Percentiles rank a stretch among this genome's conserved stretches.
These are phyloP conservation scores for Dolichopus griseipennis DNA, from an alignment of 2,888 invertebrate genomes.

Conservation along the genomic window DNA sequence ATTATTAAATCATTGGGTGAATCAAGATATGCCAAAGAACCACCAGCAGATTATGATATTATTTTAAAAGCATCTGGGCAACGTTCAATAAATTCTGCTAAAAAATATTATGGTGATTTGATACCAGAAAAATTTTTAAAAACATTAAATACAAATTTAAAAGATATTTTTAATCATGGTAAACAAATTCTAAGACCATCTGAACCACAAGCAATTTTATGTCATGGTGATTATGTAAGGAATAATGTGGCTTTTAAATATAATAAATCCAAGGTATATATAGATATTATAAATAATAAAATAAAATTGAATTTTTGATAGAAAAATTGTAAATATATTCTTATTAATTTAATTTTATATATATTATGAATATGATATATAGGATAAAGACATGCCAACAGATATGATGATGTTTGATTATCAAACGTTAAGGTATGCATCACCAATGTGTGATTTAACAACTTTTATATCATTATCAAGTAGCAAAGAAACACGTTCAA, in stretches of 20 bases:
- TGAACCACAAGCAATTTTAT: conserved; percentile 36
- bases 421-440: conserved; percentile 37
- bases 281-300: no score
- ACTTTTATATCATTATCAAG: conserved; percentile 33
- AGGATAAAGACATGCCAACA: conserved; percentile 25
- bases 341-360: no score
- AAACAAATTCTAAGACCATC: conserved; percentile 31
- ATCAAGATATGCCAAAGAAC: conserved; percentile 28
- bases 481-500: conserved; percentile 30
- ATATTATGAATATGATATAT: no score
- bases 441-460: conserved; percentile 39
- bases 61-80: conserved; percentile 18
- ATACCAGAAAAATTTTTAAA: conserved; percentile 30
- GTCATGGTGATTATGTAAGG: conserved; percentile 40
- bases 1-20: conserved; percentile 29
- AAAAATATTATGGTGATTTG: conserved; percentile 25
- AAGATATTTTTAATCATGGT: conserved; percentile 24
- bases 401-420: conserved; percentile 41
- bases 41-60: conserved; percentile 23
- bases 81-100: conserved; percentile 24
- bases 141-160: conserved; percentile 24
- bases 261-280: not conserved
- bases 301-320: no score
- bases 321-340: no score
- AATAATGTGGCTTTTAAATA: conserved; percentile 41